Evolutionary conservation across 2,888 invertebrate species (phyloP), one percentile per base, ranked within the genome.

Genomic region (Tenthredo notha): DNA sequence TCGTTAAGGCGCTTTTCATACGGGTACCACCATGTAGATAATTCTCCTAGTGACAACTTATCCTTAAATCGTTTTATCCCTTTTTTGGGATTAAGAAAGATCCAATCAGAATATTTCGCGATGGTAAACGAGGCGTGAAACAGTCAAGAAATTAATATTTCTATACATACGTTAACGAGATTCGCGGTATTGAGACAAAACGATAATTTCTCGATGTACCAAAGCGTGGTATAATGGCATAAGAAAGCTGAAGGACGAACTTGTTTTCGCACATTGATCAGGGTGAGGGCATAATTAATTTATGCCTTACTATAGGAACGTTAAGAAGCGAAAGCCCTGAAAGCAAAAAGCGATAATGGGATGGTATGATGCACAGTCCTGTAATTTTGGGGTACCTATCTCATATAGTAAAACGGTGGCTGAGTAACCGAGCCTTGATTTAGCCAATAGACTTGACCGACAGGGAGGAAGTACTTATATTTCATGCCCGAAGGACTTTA

Each of bases 41-140:
- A 47, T 40, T n/a, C 33, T 70, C 37, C 9, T 9, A n/a, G 75
- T 12, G 80, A 80, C 80, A 25, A 61, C 40, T 58, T 61, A 50
- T 77, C 50, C 40, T 65, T 65, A 70, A 47, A 70, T 50, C 47
- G 67, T 83, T 83, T 83, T 70, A 83, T 83, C 67, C 67, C 15
- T 47, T n/a, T 15, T 29, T 65, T n/a, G 12, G 47, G 50, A 47
- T 7, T 21, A 25, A 67, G 43, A 67, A 83, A 83, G n/a, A 67
- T 70, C 67, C 67, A 70, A 83, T 70, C 83, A 70, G 65, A 70
- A 83, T 67, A 50, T 33, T 33, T 50, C 65, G 67, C 47, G 47
- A 6, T 67, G 33, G 83, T 50, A n/a, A 67, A 47, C 83, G 47
- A 12, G 18, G 67, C 83, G 83, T 65, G 2, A 50, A 15, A 25